A percentile compares a stretch with the other conserved stretches of the same genome.
phyloP scores from a whole-genome alignment of 2,113 vertebrate genomes.

The Myrmophylax atrothorax region DNA sequence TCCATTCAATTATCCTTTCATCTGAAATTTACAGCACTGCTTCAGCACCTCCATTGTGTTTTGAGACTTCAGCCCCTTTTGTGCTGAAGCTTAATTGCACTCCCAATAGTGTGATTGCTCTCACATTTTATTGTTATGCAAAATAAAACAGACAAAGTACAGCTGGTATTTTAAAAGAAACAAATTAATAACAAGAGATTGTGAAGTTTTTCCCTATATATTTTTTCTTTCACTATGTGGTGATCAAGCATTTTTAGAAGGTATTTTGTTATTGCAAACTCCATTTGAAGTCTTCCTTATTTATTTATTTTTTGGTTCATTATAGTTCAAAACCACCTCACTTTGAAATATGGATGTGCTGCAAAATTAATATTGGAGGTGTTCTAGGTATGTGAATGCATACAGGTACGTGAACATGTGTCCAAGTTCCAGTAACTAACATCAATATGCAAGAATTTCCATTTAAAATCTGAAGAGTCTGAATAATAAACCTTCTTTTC shows the following conservation, averaged over 20 bases:
- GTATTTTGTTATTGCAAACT: background rate
- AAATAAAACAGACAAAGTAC: constrained; percentile 12
- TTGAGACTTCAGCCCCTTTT: background rate
- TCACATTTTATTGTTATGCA: constrained; percentile 2
- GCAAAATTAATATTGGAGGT: background rate
- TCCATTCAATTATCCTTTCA: background rate
- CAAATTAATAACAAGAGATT: background rate
- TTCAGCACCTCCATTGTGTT: background rate
- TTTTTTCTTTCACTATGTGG: background rate
- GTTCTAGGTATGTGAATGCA: background rate
- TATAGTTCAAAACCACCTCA: background rate
- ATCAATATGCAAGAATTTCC: background rate
- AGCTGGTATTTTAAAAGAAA: constrained; percentile 1
- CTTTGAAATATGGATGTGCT: background rate
- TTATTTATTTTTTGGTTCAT: background rate
- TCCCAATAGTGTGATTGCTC: background rate
- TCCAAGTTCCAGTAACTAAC: background rate
- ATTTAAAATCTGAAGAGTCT: background rate
- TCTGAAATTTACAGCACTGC: background rate
- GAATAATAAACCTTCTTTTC: background rate
- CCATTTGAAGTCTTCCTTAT: background rate
- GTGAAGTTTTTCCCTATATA: background rate
- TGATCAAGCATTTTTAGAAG: background rate
- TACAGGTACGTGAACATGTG: background rate
- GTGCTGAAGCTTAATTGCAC: constrained; percentile 14